Evolutionary conservation across 2,888 invertebrate genomes (phyloP).

Genomic region (Neoitamus cyanurus): DNA sequence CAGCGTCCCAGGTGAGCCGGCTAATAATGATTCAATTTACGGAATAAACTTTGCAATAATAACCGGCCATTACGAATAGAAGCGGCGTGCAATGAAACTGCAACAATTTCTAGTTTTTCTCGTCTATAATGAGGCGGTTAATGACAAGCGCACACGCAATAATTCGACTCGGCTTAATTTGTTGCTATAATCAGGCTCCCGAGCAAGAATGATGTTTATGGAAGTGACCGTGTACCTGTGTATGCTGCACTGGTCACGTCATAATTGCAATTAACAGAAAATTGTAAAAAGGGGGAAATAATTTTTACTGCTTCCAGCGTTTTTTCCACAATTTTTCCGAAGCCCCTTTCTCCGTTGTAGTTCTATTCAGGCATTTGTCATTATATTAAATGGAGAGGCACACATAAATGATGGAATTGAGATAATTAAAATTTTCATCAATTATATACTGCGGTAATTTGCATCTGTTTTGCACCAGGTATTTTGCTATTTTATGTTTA

Average conservation of each 20-base stretch:
- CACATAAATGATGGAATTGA: neutral
- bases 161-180: conserved; percentile 8
- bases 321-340: neutral
- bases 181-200: neutral
- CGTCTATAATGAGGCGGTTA: conserved; percentile 15
- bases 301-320: neutral
- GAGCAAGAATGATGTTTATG: neutral
- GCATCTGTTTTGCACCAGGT: neutral
- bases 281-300: neutral
- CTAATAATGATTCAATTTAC: neutral
- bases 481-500: neutral
- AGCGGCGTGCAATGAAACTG: neutral
- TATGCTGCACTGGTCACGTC: neutral
- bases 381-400: neutral
- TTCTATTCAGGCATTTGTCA: neutral
- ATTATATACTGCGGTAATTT: neutral
- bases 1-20: neutral
- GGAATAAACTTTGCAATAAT: conserved; percentile 1
- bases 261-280: neutral
- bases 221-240: neutral
- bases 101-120: conserved; percentile 20
- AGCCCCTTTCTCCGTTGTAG: neutral
- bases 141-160: conserved; percentile 29
- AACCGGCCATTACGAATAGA: conserved; percentile 1
- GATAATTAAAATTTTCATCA: neutral